Conservation (phyloP, 2,113 vertebrate genomes). For the Syngnathus scovelli region DNA sequence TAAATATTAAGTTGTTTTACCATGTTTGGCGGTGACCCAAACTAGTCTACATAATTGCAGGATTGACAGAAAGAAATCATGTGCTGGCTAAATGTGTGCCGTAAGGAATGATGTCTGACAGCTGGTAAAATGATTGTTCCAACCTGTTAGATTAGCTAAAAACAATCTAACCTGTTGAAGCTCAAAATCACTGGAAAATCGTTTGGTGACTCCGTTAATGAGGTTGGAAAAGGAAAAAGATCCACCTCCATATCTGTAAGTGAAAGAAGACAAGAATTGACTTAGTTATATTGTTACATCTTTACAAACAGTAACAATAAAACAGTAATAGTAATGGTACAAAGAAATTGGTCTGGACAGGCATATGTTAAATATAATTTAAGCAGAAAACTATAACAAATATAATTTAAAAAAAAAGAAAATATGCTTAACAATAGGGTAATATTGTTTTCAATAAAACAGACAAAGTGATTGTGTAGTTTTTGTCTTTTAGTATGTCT, state of each 20-base stretch:
- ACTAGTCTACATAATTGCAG: not conserved
- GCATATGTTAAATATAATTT: not conserved
- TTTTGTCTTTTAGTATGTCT: no score
- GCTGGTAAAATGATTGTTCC: not conserved
- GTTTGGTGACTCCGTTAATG: constrained; percentile 73
- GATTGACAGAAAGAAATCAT: not conserved
- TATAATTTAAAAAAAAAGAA: no score
- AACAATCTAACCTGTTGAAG: constrained; percentile 76
- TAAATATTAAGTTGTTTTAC: not conserved
- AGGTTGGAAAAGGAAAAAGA: constrained; percentile 90
- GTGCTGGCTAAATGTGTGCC: not conserved
- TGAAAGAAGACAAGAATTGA: not conserved
- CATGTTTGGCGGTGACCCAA: not conserved
- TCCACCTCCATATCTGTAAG: constrained; percentile 79
- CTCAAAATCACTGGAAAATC: constrained; percentile 80
- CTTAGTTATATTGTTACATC: not conserved
- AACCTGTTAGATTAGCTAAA: not conserved
- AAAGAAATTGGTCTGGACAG: not conserved
- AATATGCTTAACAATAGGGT: not conserved
- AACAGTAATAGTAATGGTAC: not conserved
- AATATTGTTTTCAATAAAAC: no score
- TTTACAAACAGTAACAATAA: not conserved
- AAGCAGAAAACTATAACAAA: not conserved
- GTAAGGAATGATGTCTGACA: not conserved
- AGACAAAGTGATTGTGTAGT: not conserved